phyloP scores from a whole-genome alignment of 2,797 vertebrate genomes.

The Aselliscus stoliczkanus region DNA sequence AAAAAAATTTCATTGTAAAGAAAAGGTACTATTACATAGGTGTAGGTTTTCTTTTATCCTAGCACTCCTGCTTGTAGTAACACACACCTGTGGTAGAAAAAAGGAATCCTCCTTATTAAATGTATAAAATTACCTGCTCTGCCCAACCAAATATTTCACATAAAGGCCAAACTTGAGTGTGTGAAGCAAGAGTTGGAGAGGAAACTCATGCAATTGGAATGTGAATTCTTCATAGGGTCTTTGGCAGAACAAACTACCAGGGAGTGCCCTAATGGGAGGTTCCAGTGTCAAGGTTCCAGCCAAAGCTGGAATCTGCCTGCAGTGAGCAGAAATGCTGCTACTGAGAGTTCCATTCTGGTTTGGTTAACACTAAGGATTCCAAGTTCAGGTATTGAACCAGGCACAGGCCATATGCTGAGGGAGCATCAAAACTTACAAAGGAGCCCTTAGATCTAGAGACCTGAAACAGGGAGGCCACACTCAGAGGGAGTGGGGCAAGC shows the following conservation, averaged over 20 bases:
- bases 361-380: not conserved
- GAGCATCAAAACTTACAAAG: not conserved
- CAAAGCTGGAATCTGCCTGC: not conserved
- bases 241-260: conserved; percentile 16
- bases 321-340: not conserved
- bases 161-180: conserved; percentile 7
- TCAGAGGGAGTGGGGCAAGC: not conserved
- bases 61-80: not conserved
- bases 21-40: not conserved
- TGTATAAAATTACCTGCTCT: conserved; percentile 42
- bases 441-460: not conserved
- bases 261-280: not conserved
- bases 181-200: conserved; percentile 1
- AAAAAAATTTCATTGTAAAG: not conserved
- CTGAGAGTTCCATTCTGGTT: not conserved
- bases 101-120: conserved; percentile 1
- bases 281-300: not conserved
- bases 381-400: not conserved
- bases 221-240: conserved; percentile 35
- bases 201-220: conserved; percentile 55
- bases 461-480: not conserved
- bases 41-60: conserved; percentile 8
- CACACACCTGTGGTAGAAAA: not conserved
- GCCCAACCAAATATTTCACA: conserved; percentile 20
- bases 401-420: not conserved